Conservation (phyloP, 2,888 invertebrate genomes). For the Hermaeophaga mercurialis region DNA sequence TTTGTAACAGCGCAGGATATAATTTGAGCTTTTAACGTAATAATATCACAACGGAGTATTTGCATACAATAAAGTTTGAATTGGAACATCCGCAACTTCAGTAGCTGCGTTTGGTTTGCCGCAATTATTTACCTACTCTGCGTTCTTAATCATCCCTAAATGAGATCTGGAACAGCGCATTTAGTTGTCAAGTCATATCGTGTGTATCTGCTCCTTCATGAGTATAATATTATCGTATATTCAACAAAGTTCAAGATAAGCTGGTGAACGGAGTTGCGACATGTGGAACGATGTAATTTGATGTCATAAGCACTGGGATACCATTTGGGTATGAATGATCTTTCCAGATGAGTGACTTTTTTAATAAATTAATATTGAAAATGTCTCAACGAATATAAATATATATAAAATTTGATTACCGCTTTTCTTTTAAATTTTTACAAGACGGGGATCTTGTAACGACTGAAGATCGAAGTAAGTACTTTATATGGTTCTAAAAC, state of each 20-base stretch:
- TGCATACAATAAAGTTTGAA: not conserved
- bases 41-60: too few relatives aligned
- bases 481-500: too few relatives aligned
- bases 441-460: too few relatives aligned
- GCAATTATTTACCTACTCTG: constrained; percentile 12
- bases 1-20: too few relatives aligned
- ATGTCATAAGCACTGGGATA: constrained; percentile 15
- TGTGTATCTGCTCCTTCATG: constrained; percentile 20
- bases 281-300: constrained; percentile 23
- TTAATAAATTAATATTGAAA: too few relatives aligned
- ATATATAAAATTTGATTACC: too few relatives aligned
- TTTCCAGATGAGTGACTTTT: too few relatives aligned
- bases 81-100: not conserved
- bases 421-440: too few relatives aligned
- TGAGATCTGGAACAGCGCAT: constrained; percentile 17
- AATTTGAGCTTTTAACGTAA: too few relatives aligned
- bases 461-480: too few relatives aligned
- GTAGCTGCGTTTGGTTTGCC: not conserved
- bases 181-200: constrained; percentile 23
- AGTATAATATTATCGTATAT: too few relatives aligned
- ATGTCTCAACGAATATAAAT: too few relatives aligned
- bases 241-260: constrained; percentile 24
- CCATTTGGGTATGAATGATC: not conserved
- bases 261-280: constrained; percentile 11
- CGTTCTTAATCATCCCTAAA: constrained; percentile 21